Evolutionary conservation across 2,888 invertebrate species (phyloP).

Genomic region (Drosophila mimetica): DNA sequence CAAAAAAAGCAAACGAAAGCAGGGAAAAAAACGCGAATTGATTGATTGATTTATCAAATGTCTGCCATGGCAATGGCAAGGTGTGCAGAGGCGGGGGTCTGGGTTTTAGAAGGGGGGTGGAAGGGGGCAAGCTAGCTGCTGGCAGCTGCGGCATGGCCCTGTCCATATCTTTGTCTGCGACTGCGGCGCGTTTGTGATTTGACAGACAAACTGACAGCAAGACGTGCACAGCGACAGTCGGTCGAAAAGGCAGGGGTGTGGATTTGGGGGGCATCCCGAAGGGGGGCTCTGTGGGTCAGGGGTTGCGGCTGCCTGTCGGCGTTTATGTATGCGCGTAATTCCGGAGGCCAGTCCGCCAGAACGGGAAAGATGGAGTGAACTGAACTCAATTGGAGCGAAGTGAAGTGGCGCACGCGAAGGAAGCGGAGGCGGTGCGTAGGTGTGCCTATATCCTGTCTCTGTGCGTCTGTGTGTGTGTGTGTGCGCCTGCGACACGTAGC

Average conservation of each 20-base stretch:
- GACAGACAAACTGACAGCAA: slow-evolving; percentile 79
- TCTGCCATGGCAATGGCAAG: slow-evolving; percentile 47
- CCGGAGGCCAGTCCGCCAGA: slow-evolving; percentile 46
- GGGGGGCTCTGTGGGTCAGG: slow-evolving; percentile 4
- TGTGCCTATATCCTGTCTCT: slow-evolving; percentile 39
- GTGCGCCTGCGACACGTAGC: slow-evolving; percentile 76
- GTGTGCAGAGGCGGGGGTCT: slow-evolving; percentile 15
- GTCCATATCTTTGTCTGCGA: slow-evolving; percentile 62
- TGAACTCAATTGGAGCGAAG: slow-evolving; percentile 35
- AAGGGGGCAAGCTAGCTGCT: slow-evolving; percentile 1
- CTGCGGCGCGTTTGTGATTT: slow-evolving; percentile 73
- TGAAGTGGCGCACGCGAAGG: slow-evolving; percentile 3
- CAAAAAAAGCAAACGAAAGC: slow-evolving; percentile 1
- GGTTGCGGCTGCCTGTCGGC: slow-evolving; percentile 69
- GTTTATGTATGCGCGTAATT: slow-evolving; percentile 78
- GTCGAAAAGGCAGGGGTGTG: slow-evolving; percentile 1
- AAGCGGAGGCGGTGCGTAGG: slow-evolving; percentile 39
- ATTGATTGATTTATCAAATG: slow-evolving; percentile 81
- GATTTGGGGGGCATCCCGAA: background rate
- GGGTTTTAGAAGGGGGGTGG: slow-evolving; percentile 3
- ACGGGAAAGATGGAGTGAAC: slow-evolving; percentile 50
- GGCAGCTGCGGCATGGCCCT: slow-evolving; percentile 51
- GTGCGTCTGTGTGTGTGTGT: slow-evolving; percentile 44
- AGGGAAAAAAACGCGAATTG: slow-evolving; percentile 58
- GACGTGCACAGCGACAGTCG: slow-evolving; percentile 59